Evolutionary conservation across 2,888 invertebrate species (phyloP).

Genomic region (Eulithis testata): DNA sequence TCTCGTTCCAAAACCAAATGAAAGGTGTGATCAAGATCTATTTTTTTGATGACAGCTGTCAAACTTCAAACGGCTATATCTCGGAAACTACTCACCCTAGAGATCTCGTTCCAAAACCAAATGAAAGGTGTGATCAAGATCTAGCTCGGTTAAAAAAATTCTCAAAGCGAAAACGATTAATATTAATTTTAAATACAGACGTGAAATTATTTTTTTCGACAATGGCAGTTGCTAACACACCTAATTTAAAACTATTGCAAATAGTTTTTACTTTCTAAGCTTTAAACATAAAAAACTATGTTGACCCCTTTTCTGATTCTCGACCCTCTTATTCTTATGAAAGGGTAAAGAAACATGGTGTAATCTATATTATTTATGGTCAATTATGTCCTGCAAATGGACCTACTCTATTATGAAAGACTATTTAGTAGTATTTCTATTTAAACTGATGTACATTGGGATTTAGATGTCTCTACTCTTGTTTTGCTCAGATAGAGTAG

Average conservation of each 20-base stretch:
- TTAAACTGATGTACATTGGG: conserved; percentile 57
- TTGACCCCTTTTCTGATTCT: conserved; percentile 36
- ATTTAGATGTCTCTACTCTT: conserved; percentile 65
- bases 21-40: too few species aligned
- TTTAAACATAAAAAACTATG: conserved; percentile 8
- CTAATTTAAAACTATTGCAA: conserved; percentile 42
- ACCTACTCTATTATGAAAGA: conserved; percentile 63
- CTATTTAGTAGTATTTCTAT: conserved; percentile 61
- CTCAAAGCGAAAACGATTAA: conserved; percentile 19
- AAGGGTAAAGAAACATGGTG: conserved; percentile 72
- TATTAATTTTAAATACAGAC: too few species aligned
- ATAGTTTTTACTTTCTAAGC: conserved; percentile 31
- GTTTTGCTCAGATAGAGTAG: conserved; percentile 42
- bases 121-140: too few species aligned
- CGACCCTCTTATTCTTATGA: conserved; percentile 52
- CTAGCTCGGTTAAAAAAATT: conserved; percentile 1
- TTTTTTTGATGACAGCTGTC: too few species aligned
- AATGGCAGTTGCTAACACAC: conserved; percentile 50
- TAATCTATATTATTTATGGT: conserved; percentile 80
- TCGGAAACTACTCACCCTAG: too few species aligned
- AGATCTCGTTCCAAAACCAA: too few species aligned
- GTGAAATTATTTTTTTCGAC: conserved; percentile 19
- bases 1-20: too few species aligned
- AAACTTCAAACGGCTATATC: too few species aligned
- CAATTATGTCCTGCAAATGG: conserved; percentile 77